Evolutionary conservation across 2,797 vertebrate genomes (phyloP), one percentile per base, ranked within the genome.

Genomic region (Pogonophryne albipinna): DNA sequence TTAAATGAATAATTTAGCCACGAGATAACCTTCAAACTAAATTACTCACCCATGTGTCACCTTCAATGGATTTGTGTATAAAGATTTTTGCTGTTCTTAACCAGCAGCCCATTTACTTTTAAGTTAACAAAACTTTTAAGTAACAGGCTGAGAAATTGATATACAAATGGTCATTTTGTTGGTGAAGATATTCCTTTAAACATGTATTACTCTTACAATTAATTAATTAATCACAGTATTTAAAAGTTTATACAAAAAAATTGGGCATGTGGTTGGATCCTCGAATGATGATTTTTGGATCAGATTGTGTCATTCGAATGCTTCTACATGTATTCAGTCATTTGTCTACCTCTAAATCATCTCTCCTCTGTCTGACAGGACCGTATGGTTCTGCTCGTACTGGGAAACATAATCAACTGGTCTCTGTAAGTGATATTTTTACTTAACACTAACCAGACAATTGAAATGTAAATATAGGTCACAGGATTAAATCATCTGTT

Each of bases 401-500:
- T 98, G 97, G 98, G 98, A n/a, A 99, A 99, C 91, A 96, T 99
- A 51, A 94, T 99, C 87, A 99, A 99, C 94, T 99, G 98, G 98
- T 99, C 98, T 0, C 95, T 99, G 98, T 99, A 90, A 98, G 98
- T 97, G 76, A 59, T 13, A 41, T 15, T 19, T 23, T 51, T 3
- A n/a, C 8, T 15, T 34, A 3, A 1, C 0, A 9, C 11, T 34
- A 13, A 44, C 10, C 19, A 4, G 38, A 1, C 4, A 11, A 10
- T n/a, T 6, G 5, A 0, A 17, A 23, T 56, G 5, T 3, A 20
- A 20, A 51, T n/a, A 4, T 9, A 41, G 27, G 34, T 7, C 4
- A 4, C 7, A 0, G 12, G 20, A 45, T 47, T 20, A 3, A 41
- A n/a, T n/a, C n/a, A 19, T 20, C 23, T 52, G 13, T 38, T 1